Conservation (phyloP, 2,113 vertebrate species). For the Sardina pilchardus region DNA sequence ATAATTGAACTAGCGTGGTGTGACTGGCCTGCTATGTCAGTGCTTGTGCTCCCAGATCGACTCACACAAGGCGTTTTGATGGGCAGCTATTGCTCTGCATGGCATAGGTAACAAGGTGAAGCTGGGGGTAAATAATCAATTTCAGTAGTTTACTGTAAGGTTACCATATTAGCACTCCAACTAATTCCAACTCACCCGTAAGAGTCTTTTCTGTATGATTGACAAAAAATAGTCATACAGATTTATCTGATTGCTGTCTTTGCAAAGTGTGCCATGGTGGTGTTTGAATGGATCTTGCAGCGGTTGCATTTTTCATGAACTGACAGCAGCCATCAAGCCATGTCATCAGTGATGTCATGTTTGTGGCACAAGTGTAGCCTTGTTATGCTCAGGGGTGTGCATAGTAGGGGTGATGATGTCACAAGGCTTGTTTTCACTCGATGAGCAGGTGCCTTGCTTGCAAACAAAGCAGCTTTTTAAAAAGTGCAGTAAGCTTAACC, state of each 20-base stretch:
- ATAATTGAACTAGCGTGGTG: not conserved
- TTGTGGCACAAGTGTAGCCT: not conserved
- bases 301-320: not conserved
- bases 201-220: not conserved
- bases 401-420: not conserved
- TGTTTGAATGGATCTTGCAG: not conserved
- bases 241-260: not conserved
- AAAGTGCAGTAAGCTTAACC: not conserved
- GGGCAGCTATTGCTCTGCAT: not conserved
- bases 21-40: not conserved
- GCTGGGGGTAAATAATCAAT: not conserved
- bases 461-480: not conserved
- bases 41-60: not conserved
- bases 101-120: not conserved
- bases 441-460: not conserved
- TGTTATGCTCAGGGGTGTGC: not conserved
- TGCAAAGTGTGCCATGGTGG: not conserved
- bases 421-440: not conserved
- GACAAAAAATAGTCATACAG: too few relatives aligned
- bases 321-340: not conserved
- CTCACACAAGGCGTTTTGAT: not conserved
- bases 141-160: not conserved
- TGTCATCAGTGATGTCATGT: slow-evolving; percentile 9
- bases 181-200: not conserved
- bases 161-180: not conserved